Percentiles rank a stretch among this genome's conserved stretches.
Evolutionary conservation across 2,797 vertebrate genomes (phyloP).

Genomic region (Clarias platycephalus): DNA sequence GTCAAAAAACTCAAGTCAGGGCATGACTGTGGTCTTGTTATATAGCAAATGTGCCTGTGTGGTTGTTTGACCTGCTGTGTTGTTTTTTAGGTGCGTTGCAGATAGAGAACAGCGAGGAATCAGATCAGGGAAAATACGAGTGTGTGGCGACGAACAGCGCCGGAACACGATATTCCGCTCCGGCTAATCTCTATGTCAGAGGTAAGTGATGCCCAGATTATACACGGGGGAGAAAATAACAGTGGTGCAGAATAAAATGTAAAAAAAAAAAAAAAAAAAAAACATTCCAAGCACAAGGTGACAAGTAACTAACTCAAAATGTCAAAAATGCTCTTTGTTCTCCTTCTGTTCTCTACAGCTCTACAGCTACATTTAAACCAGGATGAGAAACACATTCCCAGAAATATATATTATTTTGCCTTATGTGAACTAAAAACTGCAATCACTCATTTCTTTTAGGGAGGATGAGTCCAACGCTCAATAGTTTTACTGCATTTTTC

Average conservation of each 20-base stretch:
- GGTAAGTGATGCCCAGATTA: conserved; percentile 77
- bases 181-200: conserved; percentile 96
- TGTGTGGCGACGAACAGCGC: conserved; percentile 95
- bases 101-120: conserved; percentile 97
- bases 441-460: conserved; percentile 9
- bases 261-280: not conserved
- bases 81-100: conserved; percentile 87
- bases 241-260: conserved; percentile 8
- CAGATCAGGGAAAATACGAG: conserved; percentile 98
- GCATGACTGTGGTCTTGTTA: conserved; percentile 10
- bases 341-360: not conserved
- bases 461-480: not conserved
- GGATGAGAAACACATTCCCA: not conserved
- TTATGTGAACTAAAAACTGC: not conserved
- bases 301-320: not conserved
- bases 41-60: conserved; percentile 1
- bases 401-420: not conserved
- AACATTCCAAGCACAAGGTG: not conserved
- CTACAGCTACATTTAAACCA: not conserved
- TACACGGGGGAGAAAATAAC: not conserved
- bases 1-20: conserved; percentile 23
- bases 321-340: not conserved
- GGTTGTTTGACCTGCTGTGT: conserved; percentile 35
- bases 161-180: conserved; percentile 94
- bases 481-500: not conserved